Evolutionary conservation across 2,113 vertebrate species (phyloP), one percentile per base, ranked within the genome.

Genomic region (Solenodon paradoxus): DNA sequence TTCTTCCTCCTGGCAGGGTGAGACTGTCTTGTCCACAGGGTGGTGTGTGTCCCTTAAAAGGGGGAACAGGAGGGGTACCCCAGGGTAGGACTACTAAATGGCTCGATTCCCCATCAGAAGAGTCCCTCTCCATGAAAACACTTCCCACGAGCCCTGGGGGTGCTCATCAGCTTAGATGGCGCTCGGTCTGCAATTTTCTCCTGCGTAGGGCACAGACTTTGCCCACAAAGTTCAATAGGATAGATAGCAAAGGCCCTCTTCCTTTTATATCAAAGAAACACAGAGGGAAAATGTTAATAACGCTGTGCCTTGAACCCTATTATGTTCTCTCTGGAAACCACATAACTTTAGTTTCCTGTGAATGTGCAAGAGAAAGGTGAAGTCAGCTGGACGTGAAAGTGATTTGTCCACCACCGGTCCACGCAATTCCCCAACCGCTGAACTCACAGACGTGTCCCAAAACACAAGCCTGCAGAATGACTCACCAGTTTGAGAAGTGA

Each of bases 271-370:
- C 4, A 88, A 86, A 45, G 17, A 72, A 59, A 90, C 49, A 91
- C 72, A 90, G 61, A 89, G 26, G 63, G 40, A 88, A 94, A 84
- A 61, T 8, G 59, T 24, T n/a, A 85, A 91, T 93, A 42, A 55
- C 47, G 30, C 47, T 84, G 40, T 8, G 28, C 75, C 55, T 3
- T 59, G 49, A 94, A 94, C 61, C 69, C 64, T 95, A 30, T 55
- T 86, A 68, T 38, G 12, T 30, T 89, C 17, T 82, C 64, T 30
- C n/a, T 66, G 24, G 30, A 83, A 91, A 74, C 47, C 69, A 61
- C 63, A 61, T 74, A 59, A 93, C 55, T 75, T 53, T 79, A 64
- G 40, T 35, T 90, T 53, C 49, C 59, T 49, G 5, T 59, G 75
- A 80, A 53, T 3, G 0, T 61, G 16, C 30, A 19, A 64, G 35